These are phyloP conservation scores for Xiphydria camelus DNA, from an alignment of 2,888 invertebrate genomes.

Conservation along the genomic window DNA sequence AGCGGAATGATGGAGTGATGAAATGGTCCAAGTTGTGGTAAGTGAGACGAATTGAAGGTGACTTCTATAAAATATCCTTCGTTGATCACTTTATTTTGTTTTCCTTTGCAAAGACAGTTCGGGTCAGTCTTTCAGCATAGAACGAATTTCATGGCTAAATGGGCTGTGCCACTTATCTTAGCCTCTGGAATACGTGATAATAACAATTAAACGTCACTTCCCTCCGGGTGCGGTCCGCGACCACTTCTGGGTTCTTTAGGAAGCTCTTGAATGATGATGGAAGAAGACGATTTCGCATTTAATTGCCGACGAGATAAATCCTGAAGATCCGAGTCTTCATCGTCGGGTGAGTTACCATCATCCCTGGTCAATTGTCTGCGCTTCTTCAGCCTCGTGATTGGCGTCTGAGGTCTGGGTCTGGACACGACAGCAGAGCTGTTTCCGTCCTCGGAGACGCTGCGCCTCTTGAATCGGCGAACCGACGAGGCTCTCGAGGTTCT, in stretches of 20 bases:
- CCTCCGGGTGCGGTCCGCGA: slow-evolving; percentile 44
- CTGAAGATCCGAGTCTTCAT: slow-evolving; percentile 56
- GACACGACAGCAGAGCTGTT: slow-evolving; percentile 1
- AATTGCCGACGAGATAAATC: slow-evolving; percentile 1
- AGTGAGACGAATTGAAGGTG: too few relatives aligned
- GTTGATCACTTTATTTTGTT: too few relatives aligned
- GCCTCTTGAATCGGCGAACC: background rate
- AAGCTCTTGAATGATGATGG: slow-evolving; percentile 37
- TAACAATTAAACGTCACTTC: slow-evolving; percentile 57
- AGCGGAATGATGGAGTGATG: too few relatives aligned
- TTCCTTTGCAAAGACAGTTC: too few relatives aligned
- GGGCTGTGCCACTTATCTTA: too few relatives aligned
- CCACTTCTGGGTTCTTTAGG: slow-evolving; percentile 44
- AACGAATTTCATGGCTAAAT: too few relatives aligned
- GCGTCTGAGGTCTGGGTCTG: slow-evolving; percentile 39
- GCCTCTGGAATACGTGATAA: too few relatives aligned
- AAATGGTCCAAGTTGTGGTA: too few relatives aligned
- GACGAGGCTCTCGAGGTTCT: background rate
- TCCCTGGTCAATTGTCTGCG: slow-evolving; percentile 52
- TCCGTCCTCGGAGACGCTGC: slow-evolving; percentile 22
- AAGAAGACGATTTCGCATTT: background rate
- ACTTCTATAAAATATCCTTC: too few relatives aligned
- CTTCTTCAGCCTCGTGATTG: slow-evolving; percentile 52
- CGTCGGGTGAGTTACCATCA: slow-evolving; percentile 54
- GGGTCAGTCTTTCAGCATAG: too few relatives aligned